These are phyloP conservation scores for Gavialis gangeticus DNA, from an alignment of 2,113 vertebrate genomes.

Conservation along the genomic window DNA sequence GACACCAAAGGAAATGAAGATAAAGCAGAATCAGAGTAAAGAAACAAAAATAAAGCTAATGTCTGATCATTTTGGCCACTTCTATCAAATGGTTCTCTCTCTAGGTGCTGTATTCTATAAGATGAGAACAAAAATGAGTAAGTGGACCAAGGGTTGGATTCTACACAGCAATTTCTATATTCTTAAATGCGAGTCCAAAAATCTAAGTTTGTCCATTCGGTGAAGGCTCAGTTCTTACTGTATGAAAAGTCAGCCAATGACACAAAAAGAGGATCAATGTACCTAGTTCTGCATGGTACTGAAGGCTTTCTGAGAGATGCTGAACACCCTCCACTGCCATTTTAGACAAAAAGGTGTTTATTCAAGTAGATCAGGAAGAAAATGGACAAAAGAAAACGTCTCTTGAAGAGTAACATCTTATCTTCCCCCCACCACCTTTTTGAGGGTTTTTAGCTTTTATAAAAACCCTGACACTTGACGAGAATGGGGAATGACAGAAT, in stretches of 20 bases:
- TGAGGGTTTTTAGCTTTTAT: background rate
- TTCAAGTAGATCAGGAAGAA: background rate
- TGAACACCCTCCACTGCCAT: background rate
- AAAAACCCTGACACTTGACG: background rate
- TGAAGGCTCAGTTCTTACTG: background rate
- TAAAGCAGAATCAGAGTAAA: background rate
- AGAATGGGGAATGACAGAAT: too few species aligned
- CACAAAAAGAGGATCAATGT: background rate
- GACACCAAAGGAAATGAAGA: background rate
- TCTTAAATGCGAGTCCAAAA: constrained; percentile 5
- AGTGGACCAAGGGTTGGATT: background rate
- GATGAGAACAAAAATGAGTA: background rate
- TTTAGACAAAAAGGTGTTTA: background rate
- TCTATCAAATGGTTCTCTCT: background rate
- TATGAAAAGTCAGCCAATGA: background rate
- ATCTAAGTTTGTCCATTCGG: background rate
- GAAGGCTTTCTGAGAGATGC: constrained; percentile 9
- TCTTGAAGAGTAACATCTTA: background rate
- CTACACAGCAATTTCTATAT: background rate
- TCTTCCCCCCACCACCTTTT: background rate
- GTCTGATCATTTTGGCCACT: background rate
- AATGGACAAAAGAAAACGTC: background rate
- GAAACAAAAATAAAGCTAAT: background rate
- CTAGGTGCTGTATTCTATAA: background rate
- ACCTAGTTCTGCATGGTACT: background rate